Evolutionary conservation across 1,140 invertebrate genomes (phyloP).

Genomic region (Gryon sp.): DNA sequence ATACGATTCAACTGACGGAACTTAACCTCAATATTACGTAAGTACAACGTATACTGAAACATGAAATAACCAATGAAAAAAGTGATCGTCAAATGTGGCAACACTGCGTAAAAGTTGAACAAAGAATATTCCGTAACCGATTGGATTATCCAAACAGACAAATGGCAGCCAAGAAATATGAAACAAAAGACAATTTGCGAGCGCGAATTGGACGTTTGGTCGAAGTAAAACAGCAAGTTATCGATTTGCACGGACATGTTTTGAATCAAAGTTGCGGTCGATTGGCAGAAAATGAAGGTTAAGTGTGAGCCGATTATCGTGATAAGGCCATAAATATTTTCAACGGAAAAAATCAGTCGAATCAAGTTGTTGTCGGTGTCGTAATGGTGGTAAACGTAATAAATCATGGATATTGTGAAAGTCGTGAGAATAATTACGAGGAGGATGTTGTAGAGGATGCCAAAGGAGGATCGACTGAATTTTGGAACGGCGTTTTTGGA

Average conservation of each 20-base stretch:
- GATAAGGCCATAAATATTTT: slow-evolving; percentile 13
- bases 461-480: background rate
- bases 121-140: background rate
- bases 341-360: slow-evolving; percentile 12
- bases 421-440: background rate
- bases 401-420: background rate
- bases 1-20: background rate
- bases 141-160: slow-evolving; percentile 9
- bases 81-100: slow-evolving; percentile 12
- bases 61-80: slow-evolving; percentile 22
- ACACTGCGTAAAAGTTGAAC: background rate
- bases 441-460: slow-evolving; percentile 9
- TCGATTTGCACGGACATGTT: slow-evolving; percentile 20
- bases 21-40: background rate
- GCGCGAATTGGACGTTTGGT: background rate
- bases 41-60: slow-evolving; percentile 20
- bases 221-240: background rate
- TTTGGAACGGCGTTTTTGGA: background rate
- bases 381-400: background rate
- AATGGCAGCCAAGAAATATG: background rate
- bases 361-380: background rate
- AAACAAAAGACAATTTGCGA: background rate
- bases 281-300: background rate
- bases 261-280: slow-evolving; percentile 1
- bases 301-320: background rate